Conservation (phyloP, 2,888 invertebrate species). For the Empis livida region DNA sequence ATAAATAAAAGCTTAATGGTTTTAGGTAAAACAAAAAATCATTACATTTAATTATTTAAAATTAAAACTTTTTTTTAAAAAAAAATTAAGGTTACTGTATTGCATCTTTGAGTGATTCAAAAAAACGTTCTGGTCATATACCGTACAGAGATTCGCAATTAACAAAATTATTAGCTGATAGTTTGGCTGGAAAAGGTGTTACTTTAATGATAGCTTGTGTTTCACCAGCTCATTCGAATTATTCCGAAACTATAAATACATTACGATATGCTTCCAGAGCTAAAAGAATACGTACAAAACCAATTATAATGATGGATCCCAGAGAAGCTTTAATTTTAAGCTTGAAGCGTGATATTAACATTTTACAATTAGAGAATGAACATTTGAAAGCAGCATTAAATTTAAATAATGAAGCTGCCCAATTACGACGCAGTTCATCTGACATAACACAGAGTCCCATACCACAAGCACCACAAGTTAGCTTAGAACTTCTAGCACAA, state of each 20-base stretch:
- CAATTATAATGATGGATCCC: constrained; percentile 90
- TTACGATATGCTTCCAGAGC: constrained; percentile 84
- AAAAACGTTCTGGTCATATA: constrained; percentile 70
- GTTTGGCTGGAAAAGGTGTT: constrained; percentile 85
- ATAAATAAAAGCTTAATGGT: constrained; percentile 94
- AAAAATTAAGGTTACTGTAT: constrained; percentile 97
- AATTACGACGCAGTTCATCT: background rate
- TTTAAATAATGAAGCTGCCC: constrained; percentile 42
- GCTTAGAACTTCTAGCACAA: constrained; percentile 59
- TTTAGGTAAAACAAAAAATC: constrained; percentile 46
- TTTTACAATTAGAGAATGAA: constrained; percentile 76
- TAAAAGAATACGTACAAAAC: constrained; percentile 85
- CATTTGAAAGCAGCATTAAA: constrained; percentile 66
- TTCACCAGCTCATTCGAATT: constrained; percentile 76
- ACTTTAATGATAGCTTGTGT: constrained; percentile 95
- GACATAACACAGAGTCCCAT: constrained; percentile 5
- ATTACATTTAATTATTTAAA: no score
- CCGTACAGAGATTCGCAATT: constrained; percentile 90
- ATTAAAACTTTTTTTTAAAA: no score
- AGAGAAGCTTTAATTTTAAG: constrained; percentile 82
- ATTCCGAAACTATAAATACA: constrained; percentile 80
- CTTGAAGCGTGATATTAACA: constrained; percentile 74
- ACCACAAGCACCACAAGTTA: constrained; percentile 42
- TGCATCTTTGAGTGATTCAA: constrained; percentile 74
- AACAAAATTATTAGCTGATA: constrained; percentile 85